These are phyloP conservation scores for Coracopsis vasa DNA, from an alignment of 2,113 vertebrate species.

Conservation along the genomic window DNA sequence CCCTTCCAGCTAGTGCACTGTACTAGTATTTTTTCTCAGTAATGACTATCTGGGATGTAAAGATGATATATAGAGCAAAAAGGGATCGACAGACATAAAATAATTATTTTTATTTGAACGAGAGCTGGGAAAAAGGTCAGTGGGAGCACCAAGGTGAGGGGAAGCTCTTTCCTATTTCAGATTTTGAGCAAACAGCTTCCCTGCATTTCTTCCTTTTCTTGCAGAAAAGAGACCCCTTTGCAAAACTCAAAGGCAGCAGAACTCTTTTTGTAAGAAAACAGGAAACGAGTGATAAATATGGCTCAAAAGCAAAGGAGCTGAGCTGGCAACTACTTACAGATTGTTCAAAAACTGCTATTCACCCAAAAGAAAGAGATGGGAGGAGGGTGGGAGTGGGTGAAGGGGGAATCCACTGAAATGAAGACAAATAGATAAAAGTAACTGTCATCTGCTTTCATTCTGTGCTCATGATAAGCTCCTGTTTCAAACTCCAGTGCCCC, in stretches of 20 bases:
- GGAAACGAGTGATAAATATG: constrained; percentile 50
- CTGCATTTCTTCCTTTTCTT: neutral
- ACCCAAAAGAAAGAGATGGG: neutral
- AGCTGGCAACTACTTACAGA: constrained; percentile 44
- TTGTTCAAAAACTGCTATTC: constrained; percentile 48
- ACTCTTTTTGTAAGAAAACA: constrained; percentile 27
- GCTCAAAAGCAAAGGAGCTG: constrained; percentile 44
- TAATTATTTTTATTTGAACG: neutral
- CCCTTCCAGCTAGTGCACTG: neutral
- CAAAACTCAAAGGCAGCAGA: constrained; percentile 29
- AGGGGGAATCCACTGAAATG: neutral
- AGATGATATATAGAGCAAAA: neutral
- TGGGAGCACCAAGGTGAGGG: neutral
- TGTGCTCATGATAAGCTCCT: neutral
- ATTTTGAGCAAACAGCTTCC: neutral
- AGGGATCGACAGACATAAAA: neutral
- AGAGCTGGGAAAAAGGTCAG: neutral
- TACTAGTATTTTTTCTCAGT: neutral
- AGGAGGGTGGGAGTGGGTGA: neutral
- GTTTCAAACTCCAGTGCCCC: neutral
- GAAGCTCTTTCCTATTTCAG: neutral
- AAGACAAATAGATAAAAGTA: constrained; percentile 39
- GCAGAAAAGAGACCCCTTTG: neutral
- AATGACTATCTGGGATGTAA: neutral
- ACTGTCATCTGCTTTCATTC: neutral